phyloP scores from a whole-genome alignment of 2,113 vertebrate species.

The Tupaia tana region DNA sequence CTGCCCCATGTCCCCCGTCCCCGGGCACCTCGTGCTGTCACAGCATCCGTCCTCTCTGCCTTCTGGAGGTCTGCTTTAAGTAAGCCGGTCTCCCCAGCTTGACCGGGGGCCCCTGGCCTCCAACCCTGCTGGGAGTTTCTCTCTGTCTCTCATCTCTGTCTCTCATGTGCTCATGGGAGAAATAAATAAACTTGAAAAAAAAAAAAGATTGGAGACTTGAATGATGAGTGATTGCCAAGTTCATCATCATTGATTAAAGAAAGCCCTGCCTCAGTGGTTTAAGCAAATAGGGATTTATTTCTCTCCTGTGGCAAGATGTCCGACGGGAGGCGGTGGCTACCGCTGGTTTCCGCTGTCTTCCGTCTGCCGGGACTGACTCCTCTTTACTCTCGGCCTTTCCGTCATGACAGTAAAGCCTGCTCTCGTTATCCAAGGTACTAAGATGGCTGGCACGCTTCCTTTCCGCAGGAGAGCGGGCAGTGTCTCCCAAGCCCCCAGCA shows the following conservation, averaged over 20 bases:
- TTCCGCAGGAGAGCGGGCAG: not conserved
- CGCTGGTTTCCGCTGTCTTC: not conserved
- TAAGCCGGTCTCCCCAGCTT: not conserved
- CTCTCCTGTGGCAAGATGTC: not conserved
- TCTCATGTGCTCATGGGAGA: no score
- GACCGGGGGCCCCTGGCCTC: not conserved
- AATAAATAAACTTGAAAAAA: no score
- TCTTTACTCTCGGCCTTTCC: not conserved
- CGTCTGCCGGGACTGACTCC: not conserved
- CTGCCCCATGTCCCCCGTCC: not conserved
- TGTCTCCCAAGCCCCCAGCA: not conserved
- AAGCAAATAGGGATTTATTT: not conserved
- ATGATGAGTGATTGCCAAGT: not conserved
- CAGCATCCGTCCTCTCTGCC: fast-evolving
- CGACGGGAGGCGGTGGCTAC: not conserved
- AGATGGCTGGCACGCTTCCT: not conserved
- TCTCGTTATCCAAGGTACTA: not conserved
- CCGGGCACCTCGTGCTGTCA: fast-evolving
- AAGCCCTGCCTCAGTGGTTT: not conserved
- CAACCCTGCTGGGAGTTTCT: no score
- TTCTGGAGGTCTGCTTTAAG: not conserved
- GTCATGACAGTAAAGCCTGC: not conserved
- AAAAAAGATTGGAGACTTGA: not conserved
- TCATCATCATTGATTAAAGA: not conserved
- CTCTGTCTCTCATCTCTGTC: no score